These are phyloP conservation scores for Heptranchias perlo DNA, from an alignment of 2,113 vertebrate genomes.

Conservation along the genomic window DNA sequence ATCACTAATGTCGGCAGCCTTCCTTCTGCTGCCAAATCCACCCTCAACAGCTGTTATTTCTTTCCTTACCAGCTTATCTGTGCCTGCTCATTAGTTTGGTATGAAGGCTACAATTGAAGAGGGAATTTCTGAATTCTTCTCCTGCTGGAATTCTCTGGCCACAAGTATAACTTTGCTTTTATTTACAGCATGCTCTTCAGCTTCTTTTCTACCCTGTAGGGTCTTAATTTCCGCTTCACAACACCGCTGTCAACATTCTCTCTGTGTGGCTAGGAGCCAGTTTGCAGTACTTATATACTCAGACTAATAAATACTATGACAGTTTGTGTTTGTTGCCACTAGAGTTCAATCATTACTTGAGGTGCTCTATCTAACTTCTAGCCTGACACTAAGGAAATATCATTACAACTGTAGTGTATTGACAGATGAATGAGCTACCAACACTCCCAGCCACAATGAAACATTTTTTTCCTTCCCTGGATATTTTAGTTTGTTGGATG, in stretches of 20 bases:
- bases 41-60: neutral
- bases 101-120: neutral
- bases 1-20: neutral
- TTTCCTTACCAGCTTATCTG: neutral
- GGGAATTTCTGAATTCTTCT: neutral
- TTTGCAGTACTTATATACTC: neutral
- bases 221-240: neutral
- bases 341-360: neutral
- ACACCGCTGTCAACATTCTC: neutral
- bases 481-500: neutral
- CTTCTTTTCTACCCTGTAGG: constrained; percentile 4
- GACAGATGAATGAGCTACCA: neutral
- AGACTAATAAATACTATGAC: neutral
- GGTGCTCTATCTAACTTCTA: neutral
- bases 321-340: constrained; percentile 8
- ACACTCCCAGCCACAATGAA: neutral
- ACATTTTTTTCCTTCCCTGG: neutral
- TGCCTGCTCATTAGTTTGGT: constrained; percentile 16
- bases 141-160: neutral
- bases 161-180: neutral
- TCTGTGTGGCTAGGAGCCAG: neutral
- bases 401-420: constrained; percentile 16
- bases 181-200: neutral
- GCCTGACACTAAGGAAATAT: neutral
- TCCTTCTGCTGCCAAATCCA: neutral